phyloP scores from a whole-genome alignment of 2,113 vertebrate species.

The Sphaerodactylus townsendi region DNA sequence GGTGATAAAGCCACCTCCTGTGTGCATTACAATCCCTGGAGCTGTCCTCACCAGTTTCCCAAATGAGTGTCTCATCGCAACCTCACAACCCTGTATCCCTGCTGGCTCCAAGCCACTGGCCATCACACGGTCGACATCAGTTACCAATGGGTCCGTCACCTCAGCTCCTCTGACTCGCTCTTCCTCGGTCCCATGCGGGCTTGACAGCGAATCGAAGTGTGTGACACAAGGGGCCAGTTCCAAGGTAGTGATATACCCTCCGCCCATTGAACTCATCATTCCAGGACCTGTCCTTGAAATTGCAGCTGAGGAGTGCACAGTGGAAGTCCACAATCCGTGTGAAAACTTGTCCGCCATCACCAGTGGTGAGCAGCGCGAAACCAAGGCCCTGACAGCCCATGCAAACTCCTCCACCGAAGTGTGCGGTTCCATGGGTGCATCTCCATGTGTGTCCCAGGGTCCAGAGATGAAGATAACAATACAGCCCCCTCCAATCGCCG shows the following conservation, averaged over 20 bases:
- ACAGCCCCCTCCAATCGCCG: not conserved
- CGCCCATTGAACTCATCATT: not conserved
- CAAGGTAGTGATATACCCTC: slow-evolving; percentile 1
- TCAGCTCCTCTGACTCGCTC: not conserved
- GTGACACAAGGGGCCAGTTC: not conserved
- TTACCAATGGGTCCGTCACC: not conserved
- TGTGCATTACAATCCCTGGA: not conserved
- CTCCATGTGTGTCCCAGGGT: slow-evolving; percentile 2
- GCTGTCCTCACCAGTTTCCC: slow-evolving; percentile 7
- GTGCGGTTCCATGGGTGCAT: not conserved
- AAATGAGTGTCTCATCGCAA: slow-evolving; percentile 5
- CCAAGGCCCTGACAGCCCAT: not conserved
- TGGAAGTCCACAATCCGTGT: slow-evolving; percentile 12
- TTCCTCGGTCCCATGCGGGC: not conserved
- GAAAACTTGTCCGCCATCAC: not conserved
- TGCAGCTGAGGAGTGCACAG: not conserved
- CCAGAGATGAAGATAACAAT: slow-evolving; percentile 5
- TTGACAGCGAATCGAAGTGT: fast-evolving
- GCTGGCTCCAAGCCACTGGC: not conserved
- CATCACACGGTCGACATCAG: not conserved
- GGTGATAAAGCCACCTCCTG: not conserved
- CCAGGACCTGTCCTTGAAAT: slow-evolving; percentile 1
- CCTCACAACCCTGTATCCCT: not conserved
- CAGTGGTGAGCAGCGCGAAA: not conserved
- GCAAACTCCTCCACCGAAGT: not conserved